Percentiles rank a stretch among this genome's conserved stretches.
phyloP scores from a whole-genome alignment of 2,797 vertebrate genomes.

The Psittacula echo region DNA sequence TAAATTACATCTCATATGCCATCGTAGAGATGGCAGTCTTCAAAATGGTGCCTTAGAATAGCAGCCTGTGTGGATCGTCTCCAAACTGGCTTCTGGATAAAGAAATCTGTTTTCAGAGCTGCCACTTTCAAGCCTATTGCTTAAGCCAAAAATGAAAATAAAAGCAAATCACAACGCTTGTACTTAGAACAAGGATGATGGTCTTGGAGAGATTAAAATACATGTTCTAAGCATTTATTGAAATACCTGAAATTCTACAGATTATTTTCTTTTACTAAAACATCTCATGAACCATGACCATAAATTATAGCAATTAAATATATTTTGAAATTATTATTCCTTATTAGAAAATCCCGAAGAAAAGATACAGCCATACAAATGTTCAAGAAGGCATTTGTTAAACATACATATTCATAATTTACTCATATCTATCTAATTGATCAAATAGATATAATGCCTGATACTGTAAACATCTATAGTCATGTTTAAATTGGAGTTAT shows the following conservation, averaged over 20 bases:
- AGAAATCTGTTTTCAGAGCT: conserved; percentile 77
- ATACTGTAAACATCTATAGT: neutral
- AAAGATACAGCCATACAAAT: neutral
- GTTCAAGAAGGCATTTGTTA: neutral
- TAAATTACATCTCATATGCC: conserved; percentile 52
- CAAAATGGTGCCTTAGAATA: conserved; percentile 55
- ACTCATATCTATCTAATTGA: neutral
- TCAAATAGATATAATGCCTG: conserved; percentile 38
- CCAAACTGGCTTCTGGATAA: conserved; percentile 80
- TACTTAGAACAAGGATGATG: conserved; percentile 1
- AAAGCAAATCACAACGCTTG: conserved; percentile 52
- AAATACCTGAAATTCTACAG: neutral
- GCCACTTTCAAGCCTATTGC: conserved; percentile 70
- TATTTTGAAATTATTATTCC: neutral
- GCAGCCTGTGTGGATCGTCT: conserved; percentile 66
- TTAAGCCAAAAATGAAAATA: conserved; percentile 68
- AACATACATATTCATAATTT: neutral
- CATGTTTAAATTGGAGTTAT: conserved; percentile 25
- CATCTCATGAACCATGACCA: neutral
- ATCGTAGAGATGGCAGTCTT: conserved; percentile 65
- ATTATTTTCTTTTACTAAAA: conserved; percentile 23
- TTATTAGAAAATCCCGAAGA: neutral
- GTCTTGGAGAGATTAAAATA: conserved; percentile 44
- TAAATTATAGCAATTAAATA: neutral
- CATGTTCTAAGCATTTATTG: neutral